phyloP scores from a whole-genome alignment of 2,113 vertebrate species.

The Bostrychus sinensis region DNA sequence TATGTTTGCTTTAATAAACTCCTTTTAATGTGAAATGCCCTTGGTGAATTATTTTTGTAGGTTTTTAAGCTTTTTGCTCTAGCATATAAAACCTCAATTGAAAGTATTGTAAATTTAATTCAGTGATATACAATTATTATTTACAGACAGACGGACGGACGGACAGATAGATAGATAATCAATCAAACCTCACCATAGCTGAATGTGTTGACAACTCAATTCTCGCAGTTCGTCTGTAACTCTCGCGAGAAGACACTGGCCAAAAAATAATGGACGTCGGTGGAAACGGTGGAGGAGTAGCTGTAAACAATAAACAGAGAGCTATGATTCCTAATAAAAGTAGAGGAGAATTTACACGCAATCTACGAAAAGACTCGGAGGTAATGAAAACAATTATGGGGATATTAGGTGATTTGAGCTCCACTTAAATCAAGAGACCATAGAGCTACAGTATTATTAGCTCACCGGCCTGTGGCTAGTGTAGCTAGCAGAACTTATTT shows the following conservation, averaged over 20 bases:
- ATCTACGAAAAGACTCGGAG: conserved; percentile 94
- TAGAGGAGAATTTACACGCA: conserved; percentile 87
- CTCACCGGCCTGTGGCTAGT: conserved; percentile 18
- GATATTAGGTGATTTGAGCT: background rate
- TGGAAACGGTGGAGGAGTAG: conserved; percentile 71
- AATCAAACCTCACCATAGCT: background rate
- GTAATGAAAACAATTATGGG: conserved; percentile 62
- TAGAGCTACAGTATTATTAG: conserved; percentile 15
- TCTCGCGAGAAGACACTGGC: conserved; percentile 67
- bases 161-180: too few species aligned
- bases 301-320: conserved; percentile 89
- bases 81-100: too few species aligned
- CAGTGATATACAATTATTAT: too few species aligned
- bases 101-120: too few species aligned
- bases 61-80: background rate
- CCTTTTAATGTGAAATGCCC: too few species aligned
- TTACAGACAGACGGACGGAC: too few species aligned
- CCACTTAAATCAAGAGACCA: background rate
- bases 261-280: conserved; percentile 84
- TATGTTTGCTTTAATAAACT: conserved; percentile 68
- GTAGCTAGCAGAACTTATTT: conserved; percentile 4
- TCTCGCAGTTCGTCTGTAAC: background rate
- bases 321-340: conserved; percentile 78
- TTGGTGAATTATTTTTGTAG: background rate
- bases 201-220: background rate